A percentile compares a stretch with the other conserved stretches of the same genome.
Evolutionary conservation across 2,888 invertebrate species (phyloP).

Genomic region (Drosophila mimetica): DNA sequence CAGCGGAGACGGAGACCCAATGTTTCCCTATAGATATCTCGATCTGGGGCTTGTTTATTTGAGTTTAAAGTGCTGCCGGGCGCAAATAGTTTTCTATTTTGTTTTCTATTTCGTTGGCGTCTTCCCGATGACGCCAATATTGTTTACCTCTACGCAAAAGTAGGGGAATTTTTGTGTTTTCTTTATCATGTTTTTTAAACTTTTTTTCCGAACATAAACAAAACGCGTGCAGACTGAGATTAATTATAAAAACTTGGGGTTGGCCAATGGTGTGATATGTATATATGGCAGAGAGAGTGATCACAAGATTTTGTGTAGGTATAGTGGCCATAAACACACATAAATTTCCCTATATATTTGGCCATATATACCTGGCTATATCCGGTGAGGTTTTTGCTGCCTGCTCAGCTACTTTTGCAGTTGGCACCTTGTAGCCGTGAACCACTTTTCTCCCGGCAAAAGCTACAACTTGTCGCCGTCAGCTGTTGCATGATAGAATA

Average conservation of each 20-base stretch:
- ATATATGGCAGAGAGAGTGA: neutral
- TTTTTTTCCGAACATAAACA: slow-evolving; percentile 52
- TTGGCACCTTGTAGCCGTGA: slow-evolving; percentile 9
- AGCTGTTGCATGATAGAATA: slow-evolving; percentile 79
- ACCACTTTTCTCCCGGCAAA: slow-evolving; percentile 21
- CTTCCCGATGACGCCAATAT: slow-evolving; percentile 69
- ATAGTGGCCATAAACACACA: slow-evolving; percentile 34
- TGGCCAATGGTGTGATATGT: slow-evolving; percentile 17
- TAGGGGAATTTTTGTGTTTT: slow-evolving; percentile 40
- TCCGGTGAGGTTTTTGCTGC: slow-evolving; percentile 25
- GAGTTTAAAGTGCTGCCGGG: slow-evolving; percentile 61
- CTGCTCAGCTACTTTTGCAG: slow-evolving; percentile 3
- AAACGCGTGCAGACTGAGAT: slow-evolving; percentile 66
- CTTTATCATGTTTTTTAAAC: slow-evolving; percentile 19
- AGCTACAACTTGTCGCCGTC: slow-evolving; percentile 55
- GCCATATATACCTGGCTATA: slow-evolving; percentile 15
- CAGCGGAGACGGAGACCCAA: slow-evolving; percentile 5
- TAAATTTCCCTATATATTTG: slow-evolving; percentile 10
- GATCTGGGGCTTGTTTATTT: slow-evolving; percentile 56
- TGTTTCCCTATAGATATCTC: slow-evolving; percentile 1
- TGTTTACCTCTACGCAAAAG: slow-evolving; percentile 63
- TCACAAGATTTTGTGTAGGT: slow-evolving; percentile 29
- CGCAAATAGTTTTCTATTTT: slow-evolving; percentile 42
- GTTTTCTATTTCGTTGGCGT: slow-evolving; percentile 49
- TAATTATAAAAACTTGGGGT: slow-evolving; percentile 42